Conservation (phyloP, 2,113 vertebrate genomes). For the Heteronetta atricapilla region DNA sequence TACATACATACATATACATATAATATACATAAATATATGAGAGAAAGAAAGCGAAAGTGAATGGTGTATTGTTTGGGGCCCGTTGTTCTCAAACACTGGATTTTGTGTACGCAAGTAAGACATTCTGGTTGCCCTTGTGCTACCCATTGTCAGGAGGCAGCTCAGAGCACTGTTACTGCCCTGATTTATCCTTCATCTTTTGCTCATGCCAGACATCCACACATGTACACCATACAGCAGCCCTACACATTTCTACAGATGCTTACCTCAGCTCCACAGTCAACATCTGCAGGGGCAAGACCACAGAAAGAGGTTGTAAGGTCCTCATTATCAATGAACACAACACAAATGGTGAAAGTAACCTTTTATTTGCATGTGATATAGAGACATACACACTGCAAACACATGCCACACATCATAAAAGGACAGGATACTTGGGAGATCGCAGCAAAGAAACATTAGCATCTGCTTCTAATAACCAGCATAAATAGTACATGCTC, state of each 20-base stretch:
- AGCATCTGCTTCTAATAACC: conserved; percentile 72
- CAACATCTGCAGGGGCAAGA: conserved; percentile 68
- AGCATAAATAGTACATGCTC: conserved; percentile 61
- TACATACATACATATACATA: neutral
- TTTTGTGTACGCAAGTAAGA: neutral
- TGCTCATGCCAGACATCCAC: conserved; percentile 45
- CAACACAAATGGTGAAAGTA: conserved; percentile 79
- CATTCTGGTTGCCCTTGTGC: neutral
- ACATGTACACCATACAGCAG: conserved; percentile 59
- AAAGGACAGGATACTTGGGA: conserved; percentile 75
- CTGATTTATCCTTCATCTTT: neutral
- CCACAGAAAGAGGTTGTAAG: conserved; percentile 69
- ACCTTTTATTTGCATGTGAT: conserved; percentile 77
- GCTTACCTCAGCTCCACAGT: conserved; percentile 63
- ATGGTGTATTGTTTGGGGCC: neutral
- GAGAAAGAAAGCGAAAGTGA: neutral
- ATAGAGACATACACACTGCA: conserved; percentile 69
- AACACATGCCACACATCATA: conserved; percentile 77
- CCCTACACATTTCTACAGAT: conserved; percentile 42
- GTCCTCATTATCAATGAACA: conserved; percentile 75
- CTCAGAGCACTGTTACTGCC: neutral
- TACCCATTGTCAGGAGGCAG: neutral
- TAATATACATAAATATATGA: neutral
- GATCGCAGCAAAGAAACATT: conserved; percentile 64
- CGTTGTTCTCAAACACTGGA: neutral